Base-by-base conservation (phyloP, 2,797 vertebrate species). In the Thripadectes ignobilis region DNA sequence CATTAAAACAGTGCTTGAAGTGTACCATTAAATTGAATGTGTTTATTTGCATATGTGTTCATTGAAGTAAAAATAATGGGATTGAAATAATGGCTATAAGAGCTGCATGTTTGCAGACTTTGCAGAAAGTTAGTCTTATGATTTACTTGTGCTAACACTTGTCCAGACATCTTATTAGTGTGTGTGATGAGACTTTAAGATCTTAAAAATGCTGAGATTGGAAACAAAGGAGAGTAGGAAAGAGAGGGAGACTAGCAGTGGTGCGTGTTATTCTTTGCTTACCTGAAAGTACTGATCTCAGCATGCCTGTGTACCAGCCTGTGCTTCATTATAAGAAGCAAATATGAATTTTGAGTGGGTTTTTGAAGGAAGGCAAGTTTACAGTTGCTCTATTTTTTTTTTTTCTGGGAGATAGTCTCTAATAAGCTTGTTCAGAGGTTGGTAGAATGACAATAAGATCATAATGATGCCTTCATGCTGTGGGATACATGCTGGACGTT, bases 401-500 rank as follows among this genome's bases (percentile, higher is more conserved):
- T 77, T 59, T 68, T 18, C 38, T 82, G 38, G 48, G 74, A 63
- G 19, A 7, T 66, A 3, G 0, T 76, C 32, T 83, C 9, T 41
- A n/a, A 48, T n/a, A 29, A 76, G 18, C 14, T 73, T 45, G 6
- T 39, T 65, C 14, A 65, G 63, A 66, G 23, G 9, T 69, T 66
- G 32, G 29, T 20, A 32, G 49, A 57, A 36, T 39, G 57, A 7
- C 38, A 12, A 1, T 9, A n/a, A 61, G 58, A 48, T 26, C 2
- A 3, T 19, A 73, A 29, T 0, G 0, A 55, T 85, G 48, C 6
- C n/a, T 49, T 80, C 21, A 2, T 32, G 30, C 49, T 12, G 5
- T 12, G 5, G 0, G 3, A 12, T 48, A 36, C 7, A 77, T 38
- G 30, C 24, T 66, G 36, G 17, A 84, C 20, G 76, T 55, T 88